Base-by-base conservation (phyloP, 2,888 invertebrate species). In the Rhyacophila evoluta region DNA sequence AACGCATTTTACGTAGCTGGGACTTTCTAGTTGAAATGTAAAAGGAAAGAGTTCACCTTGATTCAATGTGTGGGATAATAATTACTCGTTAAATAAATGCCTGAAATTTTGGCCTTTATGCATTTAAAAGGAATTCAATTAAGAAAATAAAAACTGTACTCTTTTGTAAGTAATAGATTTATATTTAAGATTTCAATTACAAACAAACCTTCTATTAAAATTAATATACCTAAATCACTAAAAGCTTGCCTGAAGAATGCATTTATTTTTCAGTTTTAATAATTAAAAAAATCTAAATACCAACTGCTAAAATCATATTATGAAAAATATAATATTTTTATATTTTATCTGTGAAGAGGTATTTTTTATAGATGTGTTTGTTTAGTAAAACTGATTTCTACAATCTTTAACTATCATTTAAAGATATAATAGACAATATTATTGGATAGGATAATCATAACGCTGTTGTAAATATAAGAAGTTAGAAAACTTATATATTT, bases 111-210 rank as follows among this genome's bases (percentile, higher is more conserved):
- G 55, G 55, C 55, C 55, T 55, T 55, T 55, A 55, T 55, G 55
- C 55, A 55, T 55, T 55, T 55, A 55, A 55, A 55, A 55, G 55
- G 55, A 55, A 55, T 55, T 55, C 55, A 55, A 55, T 55, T 55
- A 55, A 55, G 55, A 55, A 19, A 55, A 55, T 19, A 55, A 55
- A 33, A 4, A 33, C 2, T 33, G 29, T 33, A 33, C 6, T 33
- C 2, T 33, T 4, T 55, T 55, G 55, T 55, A 55, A 55, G 55
- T 25, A 12, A 25, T 55, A 55, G 55, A 25, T 55, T 15, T 55
- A 55, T 19, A 55, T 55, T 19, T 55, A 55, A 55, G 55, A 55
- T 55, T 19, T 55, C 55, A 55, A 55, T 55, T 55, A 55, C 15
- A 19, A 55, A 55, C 19, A 25, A 55, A 55, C 55, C 55, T 55